phyloP scores from a whole-genome alignment of 2,797 vertebrate genomes.

The Microtus agrestis region DNA sequence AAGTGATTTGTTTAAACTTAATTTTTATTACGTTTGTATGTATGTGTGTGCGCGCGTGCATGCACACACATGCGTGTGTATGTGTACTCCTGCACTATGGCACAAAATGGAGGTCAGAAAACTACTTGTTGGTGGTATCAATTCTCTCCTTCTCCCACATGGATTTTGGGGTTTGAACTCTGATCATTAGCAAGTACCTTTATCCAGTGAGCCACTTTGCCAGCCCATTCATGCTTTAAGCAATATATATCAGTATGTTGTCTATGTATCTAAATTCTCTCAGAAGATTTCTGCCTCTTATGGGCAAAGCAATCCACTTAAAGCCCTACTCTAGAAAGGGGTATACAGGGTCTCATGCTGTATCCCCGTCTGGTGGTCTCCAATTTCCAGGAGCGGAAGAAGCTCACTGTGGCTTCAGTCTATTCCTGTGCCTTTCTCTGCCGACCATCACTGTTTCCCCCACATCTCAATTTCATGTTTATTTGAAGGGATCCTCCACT shows the following conservation, averaged over 20 bases:
- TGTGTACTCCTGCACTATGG: neutral
- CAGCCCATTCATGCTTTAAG: neutral
- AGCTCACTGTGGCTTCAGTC: rapidly evolving
- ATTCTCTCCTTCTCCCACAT: neutral
- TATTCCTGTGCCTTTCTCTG: neutral
- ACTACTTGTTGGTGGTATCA: neutral
- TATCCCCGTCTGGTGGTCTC: neutral
- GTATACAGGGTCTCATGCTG: neutral
- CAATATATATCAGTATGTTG: neutral
- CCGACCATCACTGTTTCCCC: neutral
- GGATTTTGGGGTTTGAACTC: neutral
- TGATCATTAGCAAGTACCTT: neutral
- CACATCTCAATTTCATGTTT: neutral
- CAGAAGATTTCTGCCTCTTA: neutral
- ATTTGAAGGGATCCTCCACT: neutral
- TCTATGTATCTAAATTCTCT: neutral
- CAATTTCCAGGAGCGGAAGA: neutral
- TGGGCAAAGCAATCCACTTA: neutral
- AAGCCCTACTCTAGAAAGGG: neutral
- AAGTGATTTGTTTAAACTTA: neutral
- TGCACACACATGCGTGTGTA: neutral
- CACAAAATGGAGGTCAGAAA: neutral
- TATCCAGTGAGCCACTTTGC: neutral
- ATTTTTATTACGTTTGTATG: neutral
- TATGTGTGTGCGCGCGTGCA: rapidly evolving